Evolutionary conservation across 2,113 vertebrate genomes (phyloP).

Genomic region (Arizona elegans): DNA sequence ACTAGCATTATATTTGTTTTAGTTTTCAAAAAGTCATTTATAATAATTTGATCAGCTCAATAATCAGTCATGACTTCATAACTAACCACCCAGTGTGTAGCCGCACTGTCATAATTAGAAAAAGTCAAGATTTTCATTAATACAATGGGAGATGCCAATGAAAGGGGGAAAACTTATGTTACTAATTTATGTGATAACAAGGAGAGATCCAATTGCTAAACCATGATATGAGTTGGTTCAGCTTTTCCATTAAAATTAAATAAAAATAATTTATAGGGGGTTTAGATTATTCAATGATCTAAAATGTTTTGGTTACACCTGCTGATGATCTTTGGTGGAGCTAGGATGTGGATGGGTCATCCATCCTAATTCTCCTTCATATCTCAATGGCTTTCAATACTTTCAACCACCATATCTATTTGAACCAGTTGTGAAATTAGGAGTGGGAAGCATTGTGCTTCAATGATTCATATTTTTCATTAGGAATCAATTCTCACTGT

Average conservation of each 20-base stretch:
- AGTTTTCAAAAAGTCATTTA: conserved; percentile 66
- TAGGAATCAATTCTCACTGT: neutral
- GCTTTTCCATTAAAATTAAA: conserved; percentile 28
- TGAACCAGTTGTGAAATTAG: neutral
- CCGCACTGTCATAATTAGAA: conserved; percentile 27
- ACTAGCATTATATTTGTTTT: conserved; percentile 58
- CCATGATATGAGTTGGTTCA: neutral
- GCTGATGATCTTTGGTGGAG: neutral
- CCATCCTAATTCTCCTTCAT: neutral
- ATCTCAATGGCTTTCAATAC: neutral
- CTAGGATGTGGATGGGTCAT: neutral
- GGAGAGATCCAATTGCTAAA: neutral
- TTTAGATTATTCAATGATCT: neutral
- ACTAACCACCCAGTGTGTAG: conserved; percentile 30
- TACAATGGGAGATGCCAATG: neutral
- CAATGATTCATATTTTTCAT: neutral
- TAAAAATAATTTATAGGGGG: neutral
- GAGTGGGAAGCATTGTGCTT: neutral
- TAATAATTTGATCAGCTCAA: conserved; percentile 56
- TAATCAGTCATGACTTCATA: conserved; percentile 46
- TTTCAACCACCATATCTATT: neutral
- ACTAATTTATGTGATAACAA: conserved; percentile 1
- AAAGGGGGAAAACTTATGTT: neutral
- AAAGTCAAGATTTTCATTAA: conserved; percentile 16
- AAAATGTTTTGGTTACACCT: neutral